Base-by-base conservation (phyloP, 2,888 invertebrate species). In the Nemapogon koenigi region DNA sequence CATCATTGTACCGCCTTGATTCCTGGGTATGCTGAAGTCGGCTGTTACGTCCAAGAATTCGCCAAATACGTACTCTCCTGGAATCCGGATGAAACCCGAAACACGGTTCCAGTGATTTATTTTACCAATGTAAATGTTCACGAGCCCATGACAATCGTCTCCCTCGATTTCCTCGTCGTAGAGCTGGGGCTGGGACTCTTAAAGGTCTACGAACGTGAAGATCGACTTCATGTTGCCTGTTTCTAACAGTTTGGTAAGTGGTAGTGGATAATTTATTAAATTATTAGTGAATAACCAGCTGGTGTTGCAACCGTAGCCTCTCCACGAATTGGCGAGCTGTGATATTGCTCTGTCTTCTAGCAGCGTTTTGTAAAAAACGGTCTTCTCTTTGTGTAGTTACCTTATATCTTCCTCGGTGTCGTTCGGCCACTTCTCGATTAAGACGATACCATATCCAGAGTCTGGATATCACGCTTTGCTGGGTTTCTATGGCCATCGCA, bases 51-150 rank as follows among this genome's bases (percentile, higher is more conserved):
- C 40, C 42, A 30, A 40, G 31, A 27, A 30, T 38, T 35, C 37
- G 18, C 40, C 37, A 41, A 11, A 41, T 38, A 36, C 36, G 41
- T 35, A 16, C 19, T 31, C 39, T 39, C 16, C 35, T 30, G 16
- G 29, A 32, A 38, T 41, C 40, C 2, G 36, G 40, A 28, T 43
- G 38, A 18, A 43, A 41, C 22, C 39, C 18, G 19, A 41, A 43
- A 25, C 39, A 32, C 27, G 30, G 41, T 33, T 43, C 32, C 39
- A 17, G 39, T 30, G 37, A 37, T 17, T 27, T 28, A 37, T 37
- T 25, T 28, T 37, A 7, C 39, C 37, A 28, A 25, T 22, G 22
- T 15, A 31, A 3, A 31, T 32, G 31, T 22, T 32, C 32, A 19
- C 25, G 19, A 33, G 26, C 35, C 16, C 28, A 38, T 19, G 27